These are phyloP conservation scores for Trichonephila inaurata DNA, from an alignment of 1,140 invertebrate species.

Conservation along the genomic window DNA sequence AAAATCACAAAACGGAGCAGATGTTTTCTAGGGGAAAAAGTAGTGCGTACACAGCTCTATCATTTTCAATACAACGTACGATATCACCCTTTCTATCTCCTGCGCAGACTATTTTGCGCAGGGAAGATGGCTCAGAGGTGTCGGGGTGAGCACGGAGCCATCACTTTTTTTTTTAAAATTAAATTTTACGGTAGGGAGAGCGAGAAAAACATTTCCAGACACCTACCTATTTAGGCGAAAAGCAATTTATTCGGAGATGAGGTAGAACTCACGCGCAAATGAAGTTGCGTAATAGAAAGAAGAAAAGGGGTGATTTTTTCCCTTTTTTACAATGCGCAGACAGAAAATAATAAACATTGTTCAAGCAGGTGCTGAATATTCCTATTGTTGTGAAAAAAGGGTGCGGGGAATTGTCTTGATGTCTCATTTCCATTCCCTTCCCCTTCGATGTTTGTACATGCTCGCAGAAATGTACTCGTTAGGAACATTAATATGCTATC, in stretches of 20 bases:
- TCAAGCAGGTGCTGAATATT: constrained; percentile 14
- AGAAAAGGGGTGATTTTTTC: background rate
- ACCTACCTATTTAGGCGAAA: constrained; percentile 29
- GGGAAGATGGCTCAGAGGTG: background rate
- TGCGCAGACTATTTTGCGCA: background rate
- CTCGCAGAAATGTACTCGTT: no score
- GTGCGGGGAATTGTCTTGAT: no score
- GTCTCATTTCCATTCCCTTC: no score
- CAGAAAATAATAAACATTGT: constrained; percentile 9
- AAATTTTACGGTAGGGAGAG: background rate
- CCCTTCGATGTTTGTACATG: no score
- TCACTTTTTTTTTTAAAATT: constrained; percentile 1
- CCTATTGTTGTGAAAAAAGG: background rate
- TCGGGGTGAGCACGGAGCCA: constrained; percentile 13
- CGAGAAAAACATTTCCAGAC: background rate
- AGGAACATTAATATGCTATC: no score
- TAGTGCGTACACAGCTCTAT: background rate
- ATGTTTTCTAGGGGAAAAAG: background rate
- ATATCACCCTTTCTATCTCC: background rate
- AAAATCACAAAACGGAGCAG: background rate
- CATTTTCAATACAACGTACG: background rate
- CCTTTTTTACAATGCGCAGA: background rate
- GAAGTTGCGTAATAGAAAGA: background rate
- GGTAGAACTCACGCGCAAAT: background rate
- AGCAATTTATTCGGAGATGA: constrained; percentile 9